Percentiles rank a stretch among this genome's conserved stretches.
These are phyloP conservation scores for Allobates femoralis DNA, from an alignment of 2,797 vertebrate genomes.

Conservation along the genomic window DNA sequence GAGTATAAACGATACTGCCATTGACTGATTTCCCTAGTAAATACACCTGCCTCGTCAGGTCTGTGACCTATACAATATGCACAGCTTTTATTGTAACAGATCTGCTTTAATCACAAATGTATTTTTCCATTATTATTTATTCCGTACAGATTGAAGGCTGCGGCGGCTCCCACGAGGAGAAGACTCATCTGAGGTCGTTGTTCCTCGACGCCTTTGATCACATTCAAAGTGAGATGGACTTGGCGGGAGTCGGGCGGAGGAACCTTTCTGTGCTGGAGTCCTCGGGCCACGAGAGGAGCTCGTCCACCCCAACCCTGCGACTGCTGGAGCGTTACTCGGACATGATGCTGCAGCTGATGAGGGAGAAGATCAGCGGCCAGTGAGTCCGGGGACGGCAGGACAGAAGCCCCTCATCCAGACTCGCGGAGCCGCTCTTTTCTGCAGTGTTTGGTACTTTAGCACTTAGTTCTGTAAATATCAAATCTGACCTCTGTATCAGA, in stretches of 20 bases:
- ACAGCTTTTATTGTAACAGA: no score
- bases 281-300: background rate
- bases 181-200: conserved; percentile 6
- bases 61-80: no score
- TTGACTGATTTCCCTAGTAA: no score
- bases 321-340: conserved; percentile 57
- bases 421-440: background rate
- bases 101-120: background rate
- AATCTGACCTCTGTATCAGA: background rate
- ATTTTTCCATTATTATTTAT: background rate
- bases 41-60: no score
- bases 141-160: conserved; percentile 21
- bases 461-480: background rate
- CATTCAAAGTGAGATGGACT: conserved; percentile 46
- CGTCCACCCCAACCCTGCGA: conserved; percentile 4
- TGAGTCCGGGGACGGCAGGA: background rate
- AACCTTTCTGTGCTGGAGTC: background rate
- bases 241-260: background rate
- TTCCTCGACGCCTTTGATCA: conserved; percentile 36
- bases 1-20: no score
- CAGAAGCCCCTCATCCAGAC: background rate
- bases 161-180: conserved; percentile 11
- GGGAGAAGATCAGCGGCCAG: conserved; percentile 37
- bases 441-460: background rate
- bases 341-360: conserved; percentile 48